Conservation (phyloP, 2,797 vertebrate genomes). For the Psittacula echo region DNA sequence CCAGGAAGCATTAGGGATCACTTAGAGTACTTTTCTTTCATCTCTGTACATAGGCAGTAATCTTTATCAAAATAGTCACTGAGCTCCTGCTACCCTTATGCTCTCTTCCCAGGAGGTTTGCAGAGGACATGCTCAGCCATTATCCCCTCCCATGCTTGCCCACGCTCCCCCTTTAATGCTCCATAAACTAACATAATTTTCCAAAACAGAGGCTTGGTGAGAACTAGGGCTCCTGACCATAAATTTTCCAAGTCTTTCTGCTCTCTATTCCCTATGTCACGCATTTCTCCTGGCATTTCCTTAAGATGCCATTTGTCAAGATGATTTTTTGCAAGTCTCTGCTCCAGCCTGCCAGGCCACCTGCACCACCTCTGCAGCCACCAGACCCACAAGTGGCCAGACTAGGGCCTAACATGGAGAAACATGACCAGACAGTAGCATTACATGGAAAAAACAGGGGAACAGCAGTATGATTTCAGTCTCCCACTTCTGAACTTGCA, state of each 20-base stretch:
- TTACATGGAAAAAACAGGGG: neutral
- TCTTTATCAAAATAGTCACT: conserved; percentile 22
- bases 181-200: neutral
- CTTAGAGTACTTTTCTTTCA: neutral
- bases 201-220: conserved; percentile 30
- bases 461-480: neutral
- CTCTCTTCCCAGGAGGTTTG: conserved; percentile 21
- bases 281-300: neutral
- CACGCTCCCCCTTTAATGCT: neutral
- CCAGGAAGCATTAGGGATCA: neutral
- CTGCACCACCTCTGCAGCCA: neutral
- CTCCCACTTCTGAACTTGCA: neutral
- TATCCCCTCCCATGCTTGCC: conserved; percentile 2
- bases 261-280: neutral
- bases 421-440: neutral
- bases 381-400: neutral
- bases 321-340: neutral
- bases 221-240: neutral
- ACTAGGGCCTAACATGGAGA: fast-evolving
- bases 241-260: neutral
- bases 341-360: neutral
- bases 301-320: neutral
- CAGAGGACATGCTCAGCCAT: neutral
- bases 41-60: neutral
- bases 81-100: neutral